These are phyloP conservation scores for Heterotis niloticus DNA, from an alignment of 2,113 vertebrate species.

Conservation along the genomic window DNA sequence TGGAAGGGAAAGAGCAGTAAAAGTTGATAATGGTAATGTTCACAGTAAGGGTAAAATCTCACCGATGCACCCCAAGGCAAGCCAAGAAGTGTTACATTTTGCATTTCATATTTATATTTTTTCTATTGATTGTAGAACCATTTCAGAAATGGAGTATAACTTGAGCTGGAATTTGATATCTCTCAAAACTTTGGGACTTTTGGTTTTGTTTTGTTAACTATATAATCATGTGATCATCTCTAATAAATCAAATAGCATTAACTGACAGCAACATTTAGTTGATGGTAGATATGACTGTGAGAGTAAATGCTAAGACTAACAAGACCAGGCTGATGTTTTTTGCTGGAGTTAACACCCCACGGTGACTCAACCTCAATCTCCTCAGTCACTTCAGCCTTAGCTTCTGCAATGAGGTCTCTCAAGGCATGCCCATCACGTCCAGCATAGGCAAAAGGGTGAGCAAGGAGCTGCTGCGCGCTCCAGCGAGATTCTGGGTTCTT, in stretches of 20 bases:
- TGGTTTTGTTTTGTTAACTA: no score
- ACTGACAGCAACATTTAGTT: no score
- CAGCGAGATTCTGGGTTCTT: constrained; percentile 56
- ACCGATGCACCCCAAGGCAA: not conserved
- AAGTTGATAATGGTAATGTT: not conserved
- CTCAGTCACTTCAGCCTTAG: constrained; percentile 60
- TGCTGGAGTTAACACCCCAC: not conserved
- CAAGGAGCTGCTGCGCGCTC: constrained; percentile 55
- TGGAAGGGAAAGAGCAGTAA: constrained; percentile 17
- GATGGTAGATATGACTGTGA: no score
- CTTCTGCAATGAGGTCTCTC: constrained; percentile 59
- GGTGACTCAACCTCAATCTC: constrained; percentile 52
- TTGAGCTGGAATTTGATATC: no score
- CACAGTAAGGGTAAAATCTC: not conserved
- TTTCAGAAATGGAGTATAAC: no score
- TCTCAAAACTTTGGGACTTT: no score
- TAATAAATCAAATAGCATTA: no score
- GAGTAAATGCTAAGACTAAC: no score
- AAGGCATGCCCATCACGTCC: constrained; percentile 43
- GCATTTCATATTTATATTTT: not conserved
- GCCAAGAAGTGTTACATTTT: not conserved
- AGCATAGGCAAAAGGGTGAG: constrained; percentile 57
- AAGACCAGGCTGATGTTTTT: no score
- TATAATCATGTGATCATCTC: no score
- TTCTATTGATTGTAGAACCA: no score